Conservation (phyloP, 2,888 invertebrate genomes). For the Anthophora plumipes region DNA sequence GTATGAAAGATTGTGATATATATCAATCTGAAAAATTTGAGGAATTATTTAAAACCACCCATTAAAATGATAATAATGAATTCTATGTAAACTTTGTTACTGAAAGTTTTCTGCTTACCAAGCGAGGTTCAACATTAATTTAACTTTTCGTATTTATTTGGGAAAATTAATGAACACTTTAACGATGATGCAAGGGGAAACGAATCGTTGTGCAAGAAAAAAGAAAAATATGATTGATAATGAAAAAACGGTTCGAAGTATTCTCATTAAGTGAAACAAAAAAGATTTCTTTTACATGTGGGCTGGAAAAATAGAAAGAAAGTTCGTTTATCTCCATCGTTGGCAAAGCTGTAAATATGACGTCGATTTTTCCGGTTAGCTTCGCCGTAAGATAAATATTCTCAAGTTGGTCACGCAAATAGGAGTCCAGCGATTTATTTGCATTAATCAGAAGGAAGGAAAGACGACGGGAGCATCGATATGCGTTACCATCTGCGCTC, state of each 20-base stretch:
- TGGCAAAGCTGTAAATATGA: constrained; percentile 3
- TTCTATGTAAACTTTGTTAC: constrained; percentile 1
- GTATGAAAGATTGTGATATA: too few species aligned
- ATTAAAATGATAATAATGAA: background rate
- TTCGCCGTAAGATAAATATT: constrained; percentile 4
- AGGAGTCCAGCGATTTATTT: constrained; percentile 20
- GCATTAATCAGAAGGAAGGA: constrained; percentile 21
- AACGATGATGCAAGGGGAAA: too few species aligned
- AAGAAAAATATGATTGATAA: too few species aligned
- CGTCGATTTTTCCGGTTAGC: constrained; percentile 2
- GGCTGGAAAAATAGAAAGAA: background rate
- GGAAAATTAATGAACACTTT: background rate
- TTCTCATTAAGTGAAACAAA: background rate
- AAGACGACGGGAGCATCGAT: constrained; percentile 18
- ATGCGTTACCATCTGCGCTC: constrained; percentile 9
- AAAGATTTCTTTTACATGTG: too few species aligned
- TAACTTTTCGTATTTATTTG: constrained; percentile 3
- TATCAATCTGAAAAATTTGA: background rate
- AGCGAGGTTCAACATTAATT: background rate
- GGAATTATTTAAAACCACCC: background rate
- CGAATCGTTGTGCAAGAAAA: too few species aligned
- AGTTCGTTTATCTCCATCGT: background rate
- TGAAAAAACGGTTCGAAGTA: too few species aligned
- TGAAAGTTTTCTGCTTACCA: background rate
- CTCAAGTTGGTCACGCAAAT: background rate